Percentiles rank a stretch among this genome's conserved stretches.
phyloP scores from a whole-genome alignment of 2,797 vertebrate species.

The Pelobates cultripes region DNA sequence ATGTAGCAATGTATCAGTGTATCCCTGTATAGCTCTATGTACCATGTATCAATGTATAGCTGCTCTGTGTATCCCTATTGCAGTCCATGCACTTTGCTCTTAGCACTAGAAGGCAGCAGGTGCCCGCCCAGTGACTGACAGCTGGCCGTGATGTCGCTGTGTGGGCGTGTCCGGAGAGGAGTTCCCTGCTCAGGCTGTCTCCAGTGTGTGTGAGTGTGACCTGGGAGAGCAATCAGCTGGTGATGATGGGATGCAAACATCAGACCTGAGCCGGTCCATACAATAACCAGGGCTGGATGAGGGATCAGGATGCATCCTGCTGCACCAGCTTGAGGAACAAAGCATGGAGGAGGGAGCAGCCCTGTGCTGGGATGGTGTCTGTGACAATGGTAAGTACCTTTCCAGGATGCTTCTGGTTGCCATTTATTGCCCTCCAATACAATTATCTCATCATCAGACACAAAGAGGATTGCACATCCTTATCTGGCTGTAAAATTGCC shows the following conservation, averaged over 20 bases:
- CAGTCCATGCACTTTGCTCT: too few species aligned
- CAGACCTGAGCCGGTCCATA: constrained; percentile 2
- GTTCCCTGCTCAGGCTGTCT: background rate
- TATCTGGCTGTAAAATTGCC: background rate
- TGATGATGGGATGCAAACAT: constrained; percentile 12
- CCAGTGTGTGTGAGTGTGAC: constrained; percentile 22
- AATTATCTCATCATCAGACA: constrained; percentile 17
- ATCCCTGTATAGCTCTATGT: too few species aligned
- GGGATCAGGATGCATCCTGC: constrained; percentile 6
- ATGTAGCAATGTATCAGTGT: too few species aligned
- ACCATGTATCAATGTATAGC: too few species aligned
- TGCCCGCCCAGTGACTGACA: constrained; percentile 53
- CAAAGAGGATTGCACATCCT: constrained; percentile 7
- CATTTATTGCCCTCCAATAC: constrained; percentile 4
- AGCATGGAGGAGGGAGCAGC: constrained; percentile 44
- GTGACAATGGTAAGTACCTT: constrained; percentile 33
- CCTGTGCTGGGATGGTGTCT: constrained; percentile 1
- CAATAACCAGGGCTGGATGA: constrained; percentile 1
- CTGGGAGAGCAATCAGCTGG: constrained; percentile 39
- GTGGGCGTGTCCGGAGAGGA: constrained; percentile 47
- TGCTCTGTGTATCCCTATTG: too few species aligned
- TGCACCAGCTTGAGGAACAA: constrained; percentile 22
- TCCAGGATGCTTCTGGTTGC: constrained; percentile 28
- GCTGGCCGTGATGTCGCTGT: constrained; percentile 48
- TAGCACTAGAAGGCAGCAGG: constrained; percentile 32